Base-by-base conservation (phyloP, 2,113 vertebrate genomes). In the Aepyceros melampus region DNA sequence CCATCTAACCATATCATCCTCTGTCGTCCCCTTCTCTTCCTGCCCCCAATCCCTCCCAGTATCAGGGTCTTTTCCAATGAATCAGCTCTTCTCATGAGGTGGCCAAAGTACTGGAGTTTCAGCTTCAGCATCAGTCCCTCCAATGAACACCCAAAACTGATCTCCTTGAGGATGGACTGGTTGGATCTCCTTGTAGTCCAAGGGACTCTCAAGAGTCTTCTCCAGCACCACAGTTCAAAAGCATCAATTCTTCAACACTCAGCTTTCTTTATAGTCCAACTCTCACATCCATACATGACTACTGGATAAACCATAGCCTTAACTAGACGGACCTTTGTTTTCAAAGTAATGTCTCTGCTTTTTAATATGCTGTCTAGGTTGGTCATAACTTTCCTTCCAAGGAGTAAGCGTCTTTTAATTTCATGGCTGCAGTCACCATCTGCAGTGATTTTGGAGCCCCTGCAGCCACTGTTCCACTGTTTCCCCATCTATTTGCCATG, bases 381-480 rank as follows among this genome's bases (percentile, higher is more conserved):
- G 9, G 10, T 23, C 64, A 21, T 71, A 71, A 36, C 64, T 21
- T 71, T 21, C 1, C 4, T 71, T 71, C 64, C n/a, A 23, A 36
- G 8, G 64, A 71, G 9, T 21, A 67, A 67, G 33, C 8, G 0
- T 71, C 64, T 71, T 36, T 21, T 23, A 36, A 71, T 36, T 71
- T 71, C n/a, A 23, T 11, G 64, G n/a, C n/a, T 71, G 4, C n/a
- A 71, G 9, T 71, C n/a, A 71, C 64, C n/a, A 36, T 71, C 64
- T 71, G 64, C 64, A 71, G n/a, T 71, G 64, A 71, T 71, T 71
- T 71, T 36, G 64, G n/a, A 71, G 17, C 64, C 4, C 64, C 1
- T 0, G 0, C 64, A 2, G 9, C 0, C n/a, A 11, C 33, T 67
- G 16, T 64, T 64, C 62, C 33, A 67, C 62, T 64, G 62, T 36